Conservation (phyloP, 2,888 invertebrate genomes). For the Mesorhabditis spiculigera region DNA sequence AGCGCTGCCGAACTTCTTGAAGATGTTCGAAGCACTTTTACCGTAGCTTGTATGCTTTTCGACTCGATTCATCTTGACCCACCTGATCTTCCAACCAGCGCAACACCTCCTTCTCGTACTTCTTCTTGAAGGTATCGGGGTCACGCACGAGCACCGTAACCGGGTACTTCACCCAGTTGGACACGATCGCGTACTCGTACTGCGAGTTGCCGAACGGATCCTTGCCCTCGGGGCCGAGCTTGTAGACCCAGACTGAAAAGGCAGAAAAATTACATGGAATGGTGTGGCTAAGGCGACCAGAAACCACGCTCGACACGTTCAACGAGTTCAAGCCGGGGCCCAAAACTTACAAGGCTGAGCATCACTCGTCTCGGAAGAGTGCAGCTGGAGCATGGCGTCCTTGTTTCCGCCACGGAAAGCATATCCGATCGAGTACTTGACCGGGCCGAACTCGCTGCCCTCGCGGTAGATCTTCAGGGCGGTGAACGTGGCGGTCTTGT, state of each 20-base stretch:
- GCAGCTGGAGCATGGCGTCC: constrained; percentile 58
- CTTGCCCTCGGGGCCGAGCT: constrained; percentile 58
- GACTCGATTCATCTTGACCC: neutral
- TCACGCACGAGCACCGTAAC: constrained; percentile 59
- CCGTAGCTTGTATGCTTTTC: too few relatives aligned
- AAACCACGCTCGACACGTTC: constrained; percentile 29
- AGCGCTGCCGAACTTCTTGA: too few relatives aligned
- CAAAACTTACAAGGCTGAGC: constrained; percentile 55
- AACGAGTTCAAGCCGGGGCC: constrained; percentile 54
- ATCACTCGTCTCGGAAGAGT: constrained; percentile 55
- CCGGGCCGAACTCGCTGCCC: constrained; percentile 58
- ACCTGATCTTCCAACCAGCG: constrained; percentile 40
- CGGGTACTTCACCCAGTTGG: constrained; percentile 60
- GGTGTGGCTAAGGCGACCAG: neutral
- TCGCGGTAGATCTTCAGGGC: constrained; percentile 59
- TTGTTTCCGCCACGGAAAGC: constrained; percentile 59
- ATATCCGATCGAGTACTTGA: constrained; percentile 58
- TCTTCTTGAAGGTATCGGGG: constrained; percentile 57
- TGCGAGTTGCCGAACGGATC: constrained; percentile 59
- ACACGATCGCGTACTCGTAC: constrained; percentile 59
- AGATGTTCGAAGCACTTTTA: too few relatives aligned
- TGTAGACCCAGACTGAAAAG: constrained; percentile 59
- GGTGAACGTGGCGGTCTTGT: constrained; percentile 59
- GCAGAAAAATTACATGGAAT: constrained; percentile 45
- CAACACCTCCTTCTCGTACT: constrained; percentile 50